phyloP scores from a whole-genome alignment of 2,113 vertebrate species.

The Phyllopteryx taeniolatus region DNA sequence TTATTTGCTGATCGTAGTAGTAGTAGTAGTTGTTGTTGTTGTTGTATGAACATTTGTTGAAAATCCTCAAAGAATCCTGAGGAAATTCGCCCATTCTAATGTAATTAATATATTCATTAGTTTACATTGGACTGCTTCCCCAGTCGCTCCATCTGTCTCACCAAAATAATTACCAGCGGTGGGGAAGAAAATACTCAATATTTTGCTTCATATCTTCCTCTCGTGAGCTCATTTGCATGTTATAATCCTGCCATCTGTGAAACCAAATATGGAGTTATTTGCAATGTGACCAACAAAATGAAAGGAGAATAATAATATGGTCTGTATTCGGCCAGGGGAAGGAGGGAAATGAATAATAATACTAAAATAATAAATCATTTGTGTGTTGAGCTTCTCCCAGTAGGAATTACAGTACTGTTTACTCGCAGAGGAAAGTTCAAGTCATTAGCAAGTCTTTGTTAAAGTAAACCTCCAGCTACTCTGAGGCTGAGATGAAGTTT shows the following conservation, averaged over 20 bases:
- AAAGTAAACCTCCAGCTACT: slow-evolving; percentile 36
- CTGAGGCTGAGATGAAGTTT: slow-evolving; percentile 13
- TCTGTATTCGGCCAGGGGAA: slow-evolving; percentile 24
- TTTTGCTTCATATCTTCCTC: slow-evolving; percentile 16
- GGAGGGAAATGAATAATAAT: slow-evolving; percentile 28
- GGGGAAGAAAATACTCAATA: background rate
- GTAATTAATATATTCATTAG: background rate
- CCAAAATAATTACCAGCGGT: slow-evolving; percentile 39
- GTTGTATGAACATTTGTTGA: background rate
- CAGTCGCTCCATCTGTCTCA: slow-evolving; percentile 16
- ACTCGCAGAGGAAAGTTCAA: slow-evolving; percentile 22
- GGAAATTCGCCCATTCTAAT: background rate
- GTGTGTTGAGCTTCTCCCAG: slow-evolving; percentile 6
- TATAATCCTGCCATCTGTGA: slow-evolving; percentile 40
- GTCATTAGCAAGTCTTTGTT: slow-evolving; percentile 30
- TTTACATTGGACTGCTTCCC: slow-evolving; percentile 12
- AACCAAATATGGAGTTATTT: slow-evolving; percentile 33
- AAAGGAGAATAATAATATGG: slow-evolving; percentile 8
- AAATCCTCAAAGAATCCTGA: background rate
- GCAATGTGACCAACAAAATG: slow-evolving; percentile 3
- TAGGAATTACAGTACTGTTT: slow-evolving; percentile 21
- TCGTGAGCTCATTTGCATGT: slow-evolving; percentile 61
- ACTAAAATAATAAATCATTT: slow-evolving; percentile 21
- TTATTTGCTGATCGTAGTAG: no score
- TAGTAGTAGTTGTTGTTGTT: background rate